Evolutionary conservation across 2,888 invertebrate genomes (phyloP), one percentile per base, ranked within the genome.

Genomic region (Plagodis dolabraria): DNA sequence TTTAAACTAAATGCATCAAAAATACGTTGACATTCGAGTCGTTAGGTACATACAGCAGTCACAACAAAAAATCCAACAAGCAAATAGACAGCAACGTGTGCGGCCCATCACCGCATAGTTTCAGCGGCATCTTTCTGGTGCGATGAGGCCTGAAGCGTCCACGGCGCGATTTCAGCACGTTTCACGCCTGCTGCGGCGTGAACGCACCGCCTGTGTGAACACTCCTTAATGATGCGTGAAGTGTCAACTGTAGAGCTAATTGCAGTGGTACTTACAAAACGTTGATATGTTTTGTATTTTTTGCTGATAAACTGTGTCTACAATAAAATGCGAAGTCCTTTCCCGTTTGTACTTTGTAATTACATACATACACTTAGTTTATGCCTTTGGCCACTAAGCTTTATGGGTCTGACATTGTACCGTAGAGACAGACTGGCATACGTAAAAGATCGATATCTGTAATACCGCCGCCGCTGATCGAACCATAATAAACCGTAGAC

Each of bases 71-170:
- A 65, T 60, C 65, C 67, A 68, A 71, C 43, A 60, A 61, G 64
- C 57, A 67, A 61, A 71, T 66, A 65, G 62, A 68, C 67, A 43
- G 33, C 82, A 61, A 80, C 89, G 91, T 92, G 92, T 88, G 92
- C 85, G 92, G 92, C 85, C 90, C 77, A 83, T 83, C 85, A 84
- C 58, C 68, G 83, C 77, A 76, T 77, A 80, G 76, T 85, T 87
- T 85, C 86, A 89, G 86, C 89, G 87, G 87, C 77, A 65, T 83
- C 86, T 90, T 89, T 86, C 86, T 74, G 63, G 76, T 61, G 82
- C 79, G 89, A 90, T 90, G 89, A 76, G 73, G 75, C 92, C 88
- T 91, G 90, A 91, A 90, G 86, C 83, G 83, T 80, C 75, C 67
- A 72, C 79, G 78, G 75, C 72, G 70, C 85, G 83, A 88, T 87